Percentiles rank a stretch among this genome's conserved stretches.
Conservation (phyloP, 2,888 invertebrate genomes). For the Tetrapedia diversipes region DNA sequence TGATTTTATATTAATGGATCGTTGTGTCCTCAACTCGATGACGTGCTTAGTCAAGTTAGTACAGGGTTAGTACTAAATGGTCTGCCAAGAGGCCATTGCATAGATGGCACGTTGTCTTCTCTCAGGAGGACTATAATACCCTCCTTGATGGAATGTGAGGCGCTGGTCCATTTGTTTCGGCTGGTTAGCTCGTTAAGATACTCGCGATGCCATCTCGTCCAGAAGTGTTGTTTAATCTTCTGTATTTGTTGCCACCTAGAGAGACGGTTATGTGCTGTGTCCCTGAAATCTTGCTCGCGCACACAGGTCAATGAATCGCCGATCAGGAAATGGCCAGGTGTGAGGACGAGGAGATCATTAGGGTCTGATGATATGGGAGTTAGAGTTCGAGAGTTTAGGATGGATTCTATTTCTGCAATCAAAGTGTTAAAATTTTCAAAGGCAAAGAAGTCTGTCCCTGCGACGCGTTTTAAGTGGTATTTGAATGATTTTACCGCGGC, state of each 20-base stretch:
- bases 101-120: slow-evolving; percentile 12
- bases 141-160: background rate
- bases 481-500: too few species aligned
- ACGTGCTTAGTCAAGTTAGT: too few species aligned
- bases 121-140: slow-evolving; percentile 7
- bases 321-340: slow-evolving; percentile 1
- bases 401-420: slow-evolving; percentile 1
- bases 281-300: slow-evolving; percentile 3
- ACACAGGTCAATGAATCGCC: slow-evolving; percentile 2
- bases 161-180: slow-evolving; percentile 5
- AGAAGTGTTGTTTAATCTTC: too few species aligned
- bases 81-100: slow-evolving; percentile 10
- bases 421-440: background rate
- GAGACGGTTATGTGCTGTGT: slow-evolving; percentile 1
- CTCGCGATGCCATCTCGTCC: slow-evolving; percentile 1
- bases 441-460: background rate
- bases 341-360: background rate
- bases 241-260: slow-evolving; percentile 15
- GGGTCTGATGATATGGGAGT: slow-evolving; percentile 5
- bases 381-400: background rate
- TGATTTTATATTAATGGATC: too few species aligned
- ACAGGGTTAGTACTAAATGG: too few species aligned
- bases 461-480: background rate
- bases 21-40: too few species aligned
- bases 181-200: slow-evolving; percentile 13